Conservation (phyloP, 2,888 invertebrate genomes). For the Autographa pulchrina region DNA sequence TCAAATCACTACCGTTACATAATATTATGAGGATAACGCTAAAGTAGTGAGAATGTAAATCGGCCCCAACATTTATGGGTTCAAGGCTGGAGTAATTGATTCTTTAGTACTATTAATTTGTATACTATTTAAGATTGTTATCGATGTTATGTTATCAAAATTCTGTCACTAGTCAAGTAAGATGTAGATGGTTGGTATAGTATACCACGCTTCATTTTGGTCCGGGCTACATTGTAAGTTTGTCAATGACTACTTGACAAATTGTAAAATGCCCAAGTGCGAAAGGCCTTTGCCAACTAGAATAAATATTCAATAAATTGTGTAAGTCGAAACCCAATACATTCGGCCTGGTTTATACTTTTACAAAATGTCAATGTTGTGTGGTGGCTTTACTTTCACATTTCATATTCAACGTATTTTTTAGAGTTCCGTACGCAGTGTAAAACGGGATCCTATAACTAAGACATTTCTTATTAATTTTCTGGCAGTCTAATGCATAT, state of each 20-base stretch:
- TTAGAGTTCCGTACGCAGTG: too few species aligned
- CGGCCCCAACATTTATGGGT: not conserved
- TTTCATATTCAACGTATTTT: too few species aligned
- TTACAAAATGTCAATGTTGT: not conserved
- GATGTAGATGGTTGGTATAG: not conserved
- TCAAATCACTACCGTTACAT: not conserved
- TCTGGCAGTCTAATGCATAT: too few species aligned
- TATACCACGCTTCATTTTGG: not conserved
- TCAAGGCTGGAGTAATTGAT: not conserved
- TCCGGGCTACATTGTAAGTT: constrained; percentile 1
- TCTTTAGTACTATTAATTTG: not conserved
- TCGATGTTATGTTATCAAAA: not conserved
- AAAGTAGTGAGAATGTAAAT: not conserved
- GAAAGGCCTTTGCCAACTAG: too few species aligned
- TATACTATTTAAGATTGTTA: not conserved
- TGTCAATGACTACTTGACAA: not conserved
- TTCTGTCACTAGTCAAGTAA: not conserved
- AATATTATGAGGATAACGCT: not conserved
- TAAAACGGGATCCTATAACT: too few species aligned
- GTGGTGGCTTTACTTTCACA: not conserved
- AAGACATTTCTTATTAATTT: too few species aligned
- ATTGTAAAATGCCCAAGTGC: too few species aligned
- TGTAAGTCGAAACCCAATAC: too few species aligned
- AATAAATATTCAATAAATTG: too few species aligned
- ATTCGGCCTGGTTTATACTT: too few species aligned